Evolutionary conservation across 2,888 invertebrate species (phyloP), one percentile per base, ranked within the genome.

Genomic region (Xiphydria camelus): DNA sequence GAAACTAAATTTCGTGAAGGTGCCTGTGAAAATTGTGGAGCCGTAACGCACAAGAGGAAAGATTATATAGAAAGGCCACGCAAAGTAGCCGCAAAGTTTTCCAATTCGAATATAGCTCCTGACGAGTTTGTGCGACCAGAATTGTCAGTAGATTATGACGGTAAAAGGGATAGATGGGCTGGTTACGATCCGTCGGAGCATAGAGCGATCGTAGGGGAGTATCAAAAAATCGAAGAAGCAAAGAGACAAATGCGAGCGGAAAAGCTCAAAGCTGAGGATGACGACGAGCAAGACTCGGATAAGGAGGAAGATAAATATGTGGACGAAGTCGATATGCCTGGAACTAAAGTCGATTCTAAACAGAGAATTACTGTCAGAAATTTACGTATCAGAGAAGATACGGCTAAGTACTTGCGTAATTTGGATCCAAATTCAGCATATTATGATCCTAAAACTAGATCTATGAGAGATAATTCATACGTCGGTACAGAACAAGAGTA

Each of bases 301-400:
- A 89, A 89, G 66, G 97, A 99, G 72, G 93, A 92, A 66, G 93
- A 92, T 66, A 93, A 93, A 77, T 93, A 92, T 68, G 94, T 91
- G 0, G 93, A 93, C 66, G 92, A 92, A 76, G 91, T 91, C 4
- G 94, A 94, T 77, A 99, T 99, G 97, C 98, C 99, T 14, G 98
- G 98, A 31, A 98, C 98, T 5, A 98, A 98, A 81, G 98, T 99
- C 35, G 99, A 99, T 69, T 95, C 95, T 3, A 97, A 99, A 76
- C 98, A 99, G 74, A 85, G 99, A 60, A 99, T 99, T 73, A 99
- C 99, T 9, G 98, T 99, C 3, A 82, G 99, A 62, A 99, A 99
- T 79, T 79, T 99, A 59, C 86, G 99, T 63, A 99, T 99, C 59
- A 83, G 99, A 62, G 99, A 99, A 77, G 99, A 99, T 75, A 98